Percentiles rank a stretch among this genome's conserved stretches.
Conservation (phyloP, 2,888 invertebrate genomes). For the Busseola fusca region DNA sequence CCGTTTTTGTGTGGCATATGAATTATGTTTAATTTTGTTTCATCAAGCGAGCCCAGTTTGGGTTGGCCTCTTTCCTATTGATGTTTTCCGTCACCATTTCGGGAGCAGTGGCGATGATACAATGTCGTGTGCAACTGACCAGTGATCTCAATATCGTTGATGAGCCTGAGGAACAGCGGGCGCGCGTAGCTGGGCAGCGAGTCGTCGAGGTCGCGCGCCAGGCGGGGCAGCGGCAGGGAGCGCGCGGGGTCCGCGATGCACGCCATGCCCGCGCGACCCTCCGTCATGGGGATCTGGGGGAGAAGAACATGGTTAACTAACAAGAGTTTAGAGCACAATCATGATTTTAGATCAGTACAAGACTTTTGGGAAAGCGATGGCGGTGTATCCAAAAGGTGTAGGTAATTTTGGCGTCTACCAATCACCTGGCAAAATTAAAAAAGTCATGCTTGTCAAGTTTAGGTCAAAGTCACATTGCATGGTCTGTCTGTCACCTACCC, state of each 20-base stretch:
- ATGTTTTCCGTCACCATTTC: neutral
- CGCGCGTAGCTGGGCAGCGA: conserved; percentile 95
- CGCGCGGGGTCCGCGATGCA: conserved; percentile 93
- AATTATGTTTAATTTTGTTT: too few species aligned
- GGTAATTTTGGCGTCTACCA: neutral
- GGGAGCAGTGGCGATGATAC: neutral
- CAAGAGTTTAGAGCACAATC: neutral
- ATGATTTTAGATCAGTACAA: neutral
- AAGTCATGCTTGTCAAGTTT: too few species aligned
- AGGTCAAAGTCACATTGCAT: too few species aligned
- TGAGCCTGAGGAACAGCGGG: conserved; percentile 95
- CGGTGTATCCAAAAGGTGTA: neutral
- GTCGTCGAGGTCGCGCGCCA: conserved; percentile 91
- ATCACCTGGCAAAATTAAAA: too few species aligned
- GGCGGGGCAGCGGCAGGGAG: conserved; percentile 88
- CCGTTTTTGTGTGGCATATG: neutral
- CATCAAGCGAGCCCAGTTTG: too few species aligned
- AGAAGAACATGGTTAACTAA: too few species aligned
- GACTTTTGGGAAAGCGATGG: neutral
- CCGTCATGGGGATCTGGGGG: conserved; percentile 91
- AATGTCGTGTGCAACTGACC: conserved; percentile 75
- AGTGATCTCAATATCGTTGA: conserved; percentile 93
- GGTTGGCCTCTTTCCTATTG: neutral
- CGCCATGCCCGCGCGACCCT: conserved; percentile 98
- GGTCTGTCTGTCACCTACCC: neutral